Conservation (phyloP, 2,797 vertebrate genomes). For the Austrolebias charrua region DNA sequence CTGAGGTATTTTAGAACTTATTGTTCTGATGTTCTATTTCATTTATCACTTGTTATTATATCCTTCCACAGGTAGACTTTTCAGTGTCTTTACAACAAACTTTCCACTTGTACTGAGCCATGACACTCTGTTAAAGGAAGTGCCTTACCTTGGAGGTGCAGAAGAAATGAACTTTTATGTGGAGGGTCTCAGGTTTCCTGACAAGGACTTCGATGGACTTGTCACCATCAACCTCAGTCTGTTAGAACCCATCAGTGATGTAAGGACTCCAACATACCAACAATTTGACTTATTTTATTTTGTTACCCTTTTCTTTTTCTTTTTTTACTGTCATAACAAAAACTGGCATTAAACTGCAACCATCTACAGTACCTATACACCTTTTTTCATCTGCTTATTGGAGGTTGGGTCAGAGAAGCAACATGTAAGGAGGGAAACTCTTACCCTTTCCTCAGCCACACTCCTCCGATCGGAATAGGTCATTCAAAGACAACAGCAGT, state of each 20-base stretch:
- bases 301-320: too few relatives aligned
- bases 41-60: not conserved
- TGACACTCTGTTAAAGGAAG: constrained; percentile 63
- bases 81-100: constrained; percentile 40
- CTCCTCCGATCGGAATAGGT: too few relatives aligned
- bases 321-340: too few relatives aligned
- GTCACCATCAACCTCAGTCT: constrained; percentile 83
- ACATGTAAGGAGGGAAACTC: too few relatives aligned
- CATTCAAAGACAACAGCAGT: too few relatives aligned
- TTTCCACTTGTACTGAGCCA: constrained; percentile 80
- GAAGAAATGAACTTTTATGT: constrained; percentile 81
- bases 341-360: too few relatives aligned
- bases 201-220: constrained; percentile 83
- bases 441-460: too few relatives aligned
- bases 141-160: constrained; percentile 68
- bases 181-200: constrained; percentile 88
- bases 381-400: too few relatives aligned
- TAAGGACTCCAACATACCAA: constrained; percentile 52
- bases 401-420: too few relatives aligned
- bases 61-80: not conserved
- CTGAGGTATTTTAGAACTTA: not conserved
- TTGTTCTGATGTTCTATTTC: not conserved
- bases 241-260: constrained; percentile 74
- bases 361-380: too few relatives aligned
- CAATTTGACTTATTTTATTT: not conserved